Evolutionary conservation across 2,113 vertebrate genomes (phyloP), one percentile per base, ranked within the genome.

Genomic region (Dermatemys mawii): DNA sequence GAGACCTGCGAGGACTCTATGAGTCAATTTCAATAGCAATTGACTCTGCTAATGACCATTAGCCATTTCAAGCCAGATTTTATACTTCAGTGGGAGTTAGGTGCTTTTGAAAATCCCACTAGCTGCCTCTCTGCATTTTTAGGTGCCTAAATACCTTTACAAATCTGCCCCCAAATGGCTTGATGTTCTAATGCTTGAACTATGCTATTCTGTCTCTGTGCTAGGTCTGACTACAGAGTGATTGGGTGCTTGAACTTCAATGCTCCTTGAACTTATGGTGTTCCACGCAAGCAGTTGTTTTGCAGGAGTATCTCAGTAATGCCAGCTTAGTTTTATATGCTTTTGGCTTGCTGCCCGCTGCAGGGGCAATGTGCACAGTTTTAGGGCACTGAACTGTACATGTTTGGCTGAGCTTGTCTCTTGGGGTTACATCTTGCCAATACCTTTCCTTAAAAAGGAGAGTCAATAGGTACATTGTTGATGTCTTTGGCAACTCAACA

Each of bases 101-200:
- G 11, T 9, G 86, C 54, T 32, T 78, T 49, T n/a, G 80, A 60
- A 29, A 90, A 29, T 7, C 83, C 32, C 87, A 44, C 32, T 1
- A n/a, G 57, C 2, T 50, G 83, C n/a, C 84, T 81, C 2, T 57
- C 9, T 50, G 32, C 49, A 5, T 14, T 73, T 85, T 86, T 32
- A 94, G 50, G 5, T 16, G 44, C 13, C 24, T 46, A 27, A 76
- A 22, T 12, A 2, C 1, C 29, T 22, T 60, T 81, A 46, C 79
- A 24, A 87, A 89, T 89, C 91, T 79, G 4, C 11, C 93, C 79
- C 27, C 55, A 49, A 85, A 67, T 73, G 88, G n/a, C 11, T 78
- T 41, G 80, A 5, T 24, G 26, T 46, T 46, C 44, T 41, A 6
- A 27, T 46, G 41, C 3, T 24, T 76, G 41, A 29, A 73, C 41